Base-by-base conservation (phyloP, 2,888 invertebrate genomes). In the Harmothoe impar region DNA sequence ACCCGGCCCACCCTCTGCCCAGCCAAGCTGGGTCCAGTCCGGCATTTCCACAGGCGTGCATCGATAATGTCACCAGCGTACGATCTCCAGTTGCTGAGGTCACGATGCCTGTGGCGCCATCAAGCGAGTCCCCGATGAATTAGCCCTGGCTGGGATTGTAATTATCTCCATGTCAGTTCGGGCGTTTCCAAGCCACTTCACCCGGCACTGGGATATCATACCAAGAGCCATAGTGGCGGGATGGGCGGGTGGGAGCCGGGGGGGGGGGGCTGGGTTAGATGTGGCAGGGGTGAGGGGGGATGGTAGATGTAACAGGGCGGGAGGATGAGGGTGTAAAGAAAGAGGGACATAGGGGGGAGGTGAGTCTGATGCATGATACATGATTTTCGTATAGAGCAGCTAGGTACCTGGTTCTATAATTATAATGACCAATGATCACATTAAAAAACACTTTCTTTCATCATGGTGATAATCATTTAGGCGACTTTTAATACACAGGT, bases 51-150 rank as follows among this genome's bases (percentile, higher is more conserved):
- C n/a, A 35, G 81, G 0, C 35, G 5, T 81, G 43, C 81, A 33
- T 81, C 81, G 81, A 81, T 81, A 81, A 33, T 81, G 81, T 81
- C 81, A 81, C 81, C 33, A 20, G 1, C 17, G 20, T 43, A 43
- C 43, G 33, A 3, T 35, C 72, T 29, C 31, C 72, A 72, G 31
- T 25, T 72, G 72, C 72, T 72, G 25, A 29, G 72, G 72, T 72
- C 29, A 72, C 29, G 15, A 25, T 72, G 72, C 31, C 72, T 5
- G 72, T 72, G 72, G 72, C 25, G 5, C 72, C 72, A 0, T 25
- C 72, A 15, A 72, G 72, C 72, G 72, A 29, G n/a, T 72, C 31
- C 72, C 29, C 72, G 1, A 25, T 15, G 25, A 72, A 72, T 25
- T 72, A 72, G 0, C 31, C 25, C 25, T 7, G 25, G 31, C 15